These are phyloP conservation scores for Druon quercuslanigerum DNA, from an alignment of 1,140 invertebrate species.

Conservation along the genomic window DNA sequence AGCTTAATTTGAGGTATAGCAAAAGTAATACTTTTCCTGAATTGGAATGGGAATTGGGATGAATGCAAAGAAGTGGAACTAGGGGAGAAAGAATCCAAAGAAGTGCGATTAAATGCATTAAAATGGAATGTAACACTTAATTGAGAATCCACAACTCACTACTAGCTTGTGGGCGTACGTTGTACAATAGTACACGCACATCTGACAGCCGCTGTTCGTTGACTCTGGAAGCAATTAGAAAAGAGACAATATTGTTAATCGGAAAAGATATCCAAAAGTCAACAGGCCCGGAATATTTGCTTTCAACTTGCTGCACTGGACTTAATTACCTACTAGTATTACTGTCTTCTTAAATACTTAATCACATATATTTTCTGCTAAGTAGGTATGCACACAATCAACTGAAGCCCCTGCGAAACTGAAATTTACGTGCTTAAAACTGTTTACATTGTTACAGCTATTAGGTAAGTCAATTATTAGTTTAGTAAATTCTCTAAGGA, in stretches of 20 bases:
- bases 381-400: neutral
- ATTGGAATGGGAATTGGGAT: constrained; percentile 19
- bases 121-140: constrained; percentile 35
- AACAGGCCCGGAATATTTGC: neutral
- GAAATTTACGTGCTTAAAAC: neutral
- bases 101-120: constrained; percentile 45
- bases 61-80: constrained; percentile 50
- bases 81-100: constrained; percentile 38
- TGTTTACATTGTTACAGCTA: too few species aligned
- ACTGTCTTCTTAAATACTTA: neutral
- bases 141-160: constrained; percentile 17
- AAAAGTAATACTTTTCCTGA: too few species aligned
- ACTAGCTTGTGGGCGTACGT: neutral
- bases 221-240: constrained; percentile 52
- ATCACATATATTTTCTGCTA: neutral
- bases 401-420: neutral
- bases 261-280: constrained; percentile 26
- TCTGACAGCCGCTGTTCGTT: constrained; percentile 41
- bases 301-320: too few species aligned
- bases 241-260: constrained; percentile 62
- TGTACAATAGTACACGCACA: constrained; percentile 30
- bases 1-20: neutral
- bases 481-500: neutral
- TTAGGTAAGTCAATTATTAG: neutral
- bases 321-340: neutral